These are phyloP conservation scores for Dasypogon diadema DNA, from an alignment of 2,888 invertebrate genomes.

Conservation along the genomic window DNA sequence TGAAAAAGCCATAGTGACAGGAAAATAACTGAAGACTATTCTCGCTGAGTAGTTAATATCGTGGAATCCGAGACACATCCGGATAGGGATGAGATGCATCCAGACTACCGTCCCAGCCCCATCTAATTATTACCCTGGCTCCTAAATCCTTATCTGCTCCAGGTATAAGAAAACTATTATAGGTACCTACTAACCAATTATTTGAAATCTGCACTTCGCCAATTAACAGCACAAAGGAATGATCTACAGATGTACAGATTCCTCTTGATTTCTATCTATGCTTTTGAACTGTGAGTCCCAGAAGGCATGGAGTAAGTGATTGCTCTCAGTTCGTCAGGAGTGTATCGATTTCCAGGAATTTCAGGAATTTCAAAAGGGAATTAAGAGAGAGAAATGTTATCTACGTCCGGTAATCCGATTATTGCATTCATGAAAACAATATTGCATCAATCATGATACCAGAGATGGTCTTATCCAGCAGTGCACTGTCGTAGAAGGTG, in stretches of 20 bases:
- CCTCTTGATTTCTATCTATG: background rate
- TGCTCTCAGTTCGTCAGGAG: background rate
- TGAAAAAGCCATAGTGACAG: background rate
- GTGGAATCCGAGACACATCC: background rate
- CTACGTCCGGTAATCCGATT: constrained; percentile 10
- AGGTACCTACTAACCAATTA: background rate
- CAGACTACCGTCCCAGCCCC: background rate
- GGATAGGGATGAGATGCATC: background rate
- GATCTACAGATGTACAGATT: background rate
- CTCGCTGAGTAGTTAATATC: background rate
- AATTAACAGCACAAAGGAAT: constrained; percentile 9
- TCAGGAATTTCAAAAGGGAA: background rate
- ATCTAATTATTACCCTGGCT: background rate
- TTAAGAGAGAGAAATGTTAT: constrained; percentile 10
- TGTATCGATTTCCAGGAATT: constrained; percentile 19
- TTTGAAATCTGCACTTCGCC: constrained; percentile 29
- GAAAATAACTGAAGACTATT: constrained; percentile 4
- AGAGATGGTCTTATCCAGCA: background rate
- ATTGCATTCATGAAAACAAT: constrained; percentile 20
- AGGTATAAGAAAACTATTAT: too few relatives aligned
- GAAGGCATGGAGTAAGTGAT: background rate
- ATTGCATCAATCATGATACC: background rate
- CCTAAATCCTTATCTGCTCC: background rate
- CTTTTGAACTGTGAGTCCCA: constrained; percentile 1
- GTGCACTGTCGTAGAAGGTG: background rate